These are phyloP conservation scores for Cheilosia vernalis DNA, from an alignment of 2,888 invertebrate genomes.

Conservation along the genomic window DNA sequence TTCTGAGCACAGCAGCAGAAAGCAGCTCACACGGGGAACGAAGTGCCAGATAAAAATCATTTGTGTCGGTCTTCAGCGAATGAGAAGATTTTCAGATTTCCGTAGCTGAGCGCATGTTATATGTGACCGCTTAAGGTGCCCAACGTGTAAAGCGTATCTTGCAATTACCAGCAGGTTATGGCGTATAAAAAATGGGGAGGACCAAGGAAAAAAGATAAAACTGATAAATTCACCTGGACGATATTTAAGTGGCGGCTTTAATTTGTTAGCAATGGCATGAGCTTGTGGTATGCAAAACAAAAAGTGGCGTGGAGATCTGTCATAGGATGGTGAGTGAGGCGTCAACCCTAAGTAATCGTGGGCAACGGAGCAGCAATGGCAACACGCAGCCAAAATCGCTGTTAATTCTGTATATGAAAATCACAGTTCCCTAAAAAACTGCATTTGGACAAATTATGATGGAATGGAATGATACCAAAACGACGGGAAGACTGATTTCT, in stretches of 20 bases:
- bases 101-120: constrained; percentile 59
- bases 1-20: constrained; percentile 66
- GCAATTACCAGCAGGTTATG: constrained; percentile 63
- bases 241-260: constrained; percentile 4
- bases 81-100: constrained; percentile 53
- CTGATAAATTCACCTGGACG: constrained; percentile 16
- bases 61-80: constrained; percentile 59
- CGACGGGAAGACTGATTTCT: no score
- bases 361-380: no score
- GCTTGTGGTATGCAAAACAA: not conserved
- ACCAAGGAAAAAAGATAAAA: constrained; percentile 43
- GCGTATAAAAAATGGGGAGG: constrained; percentile 53
- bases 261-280: not conserved
- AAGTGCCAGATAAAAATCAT: constrained; percentile 69
- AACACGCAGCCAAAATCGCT: no score
- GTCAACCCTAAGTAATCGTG: no score
- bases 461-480: no score
- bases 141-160: constrained; percentile 65
- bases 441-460: no score
- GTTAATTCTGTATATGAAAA: no score
- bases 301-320: not conserved
- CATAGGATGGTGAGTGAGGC: not conserved
- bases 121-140: constrained; percentile 56
- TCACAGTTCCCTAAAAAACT: no score
- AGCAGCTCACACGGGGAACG: constrained; percentile 59